Conservation (phyloP, 1,140 invertebrate species). For the Lepidurus apus region DNA sequence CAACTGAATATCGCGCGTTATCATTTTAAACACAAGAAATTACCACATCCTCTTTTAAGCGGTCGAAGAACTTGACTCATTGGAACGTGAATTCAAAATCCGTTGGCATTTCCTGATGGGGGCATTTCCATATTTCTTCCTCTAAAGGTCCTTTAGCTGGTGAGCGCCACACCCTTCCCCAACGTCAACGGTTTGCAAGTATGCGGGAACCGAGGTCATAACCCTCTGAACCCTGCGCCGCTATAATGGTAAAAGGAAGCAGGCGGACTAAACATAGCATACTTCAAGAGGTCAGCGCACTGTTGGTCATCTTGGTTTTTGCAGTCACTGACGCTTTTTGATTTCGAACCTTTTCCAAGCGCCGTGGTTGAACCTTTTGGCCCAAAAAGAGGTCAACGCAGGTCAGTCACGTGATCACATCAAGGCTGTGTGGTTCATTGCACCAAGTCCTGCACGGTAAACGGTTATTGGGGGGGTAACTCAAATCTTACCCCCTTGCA, state of each 20-base stretch:
- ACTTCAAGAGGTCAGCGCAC: neutral
- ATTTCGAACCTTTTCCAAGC: neutral
- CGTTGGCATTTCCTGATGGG: slow-evolving; percentile 9
- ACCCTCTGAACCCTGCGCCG: neutral
- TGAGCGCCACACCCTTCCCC: neutral
- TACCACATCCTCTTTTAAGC: neutral
- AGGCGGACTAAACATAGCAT: neutral
- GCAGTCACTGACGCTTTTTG: neutral
- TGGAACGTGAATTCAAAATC: neutral
- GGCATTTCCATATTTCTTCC: neutral
- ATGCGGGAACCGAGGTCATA: slow-evolving; percentile 8
- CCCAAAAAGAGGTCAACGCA: slow-evolving; percentile 2
- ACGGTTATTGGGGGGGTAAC: neutral
- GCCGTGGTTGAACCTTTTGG: neutral
- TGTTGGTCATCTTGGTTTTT: neutral
- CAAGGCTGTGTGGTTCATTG: neutral
- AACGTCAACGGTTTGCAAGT: neutral
- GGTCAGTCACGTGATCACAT: neutral
- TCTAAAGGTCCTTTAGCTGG: neutral
- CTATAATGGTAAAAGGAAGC: neutral
- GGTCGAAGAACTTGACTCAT: neutral
- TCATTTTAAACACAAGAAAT: neutral
- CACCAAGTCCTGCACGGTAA: neutral
- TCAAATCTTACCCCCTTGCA: neutral
- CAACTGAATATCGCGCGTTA: too few species aligned